Evolutionary conservation across 1,140 invertebrate species (phyloP), one percentile per base, ranked within the genome.

Genomic region (Drepana arcuata): DNA sequence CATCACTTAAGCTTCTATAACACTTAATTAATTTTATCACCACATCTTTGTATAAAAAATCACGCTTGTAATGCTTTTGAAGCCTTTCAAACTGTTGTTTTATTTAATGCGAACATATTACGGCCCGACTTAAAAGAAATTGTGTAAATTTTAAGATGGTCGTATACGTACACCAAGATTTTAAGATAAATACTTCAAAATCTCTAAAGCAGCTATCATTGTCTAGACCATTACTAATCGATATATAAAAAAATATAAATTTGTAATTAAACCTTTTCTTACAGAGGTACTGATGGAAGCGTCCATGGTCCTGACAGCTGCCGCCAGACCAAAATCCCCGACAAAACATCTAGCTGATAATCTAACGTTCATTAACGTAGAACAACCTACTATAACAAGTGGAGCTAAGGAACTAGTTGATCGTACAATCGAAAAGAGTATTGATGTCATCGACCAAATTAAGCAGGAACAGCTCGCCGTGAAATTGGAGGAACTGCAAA

Each of bases 321-420:
- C 72, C 15, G 53, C 58, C 27, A 75, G 59, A 50, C 71, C 80
- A 5, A 83, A 74, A 57, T 84, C 83, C 34, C 79, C 83, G 3
- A 71, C 64, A 13, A 80, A 80, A 62, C 83, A 84, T 56, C 32
- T 81, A 38, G 67, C 66, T 5, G 83, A 83, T 43, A 81, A 84
- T 48, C 40, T 83, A 29, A 60, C 78, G 9, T 84, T 84, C 34
- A 66, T 84, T 2, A 84, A 83, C 42, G 79, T 84, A 18, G 77
- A 82, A 34, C 70, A 81, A 40, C 74, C 82, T 5, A 84, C 80
- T 3, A 71, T 84, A 11, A 80, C 75, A 9, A 78, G 53, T 48
- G 73, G 72, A 25, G 75, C 78, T 23, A 72, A 64, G 29, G 78
- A 78, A 53, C 59, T 83, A 30, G 78, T 83, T 16, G 75, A 83